phyloP scores from a whole-genome alignment of 2,797 vertebrate species.

The Cetoscarus ocellatus region DNA sequence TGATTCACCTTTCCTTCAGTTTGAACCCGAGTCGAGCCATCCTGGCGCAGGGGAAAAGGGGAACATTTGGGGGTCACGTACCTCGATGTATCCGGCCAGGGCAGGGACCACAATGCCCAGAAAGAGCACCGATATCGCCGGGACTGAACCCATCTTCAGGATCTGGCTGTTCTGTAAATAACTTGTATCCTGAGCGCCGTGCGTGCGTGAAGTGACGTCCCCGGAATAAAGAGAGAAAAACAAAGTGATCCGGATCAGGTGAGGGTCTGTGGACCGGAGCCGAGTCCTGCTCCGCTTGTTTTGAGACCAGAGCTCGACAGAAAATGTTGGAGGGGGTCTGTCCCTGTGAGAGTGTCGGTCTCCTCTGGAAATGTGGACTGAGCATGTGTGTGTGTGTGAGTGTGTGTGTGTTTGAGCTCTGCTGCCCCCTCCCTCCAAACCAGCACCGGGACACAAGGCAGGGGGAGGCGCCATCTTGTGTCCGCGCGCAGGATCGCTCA shows the following conservation, averaged over 20 bases:
- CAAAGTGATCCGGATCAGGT: constrained; percentile 31
- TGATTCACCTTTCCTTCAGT: constrained; percentile 6
- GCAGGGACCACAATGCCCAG: constrained; percentile 87
- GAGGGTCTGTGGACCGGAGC: constrained; percentile 22
- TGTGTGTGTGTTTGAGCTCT: constrained; percentile 33
- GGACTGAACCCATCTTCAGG: constrained; percentile 81
- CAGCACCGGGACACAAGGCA: not conserved
- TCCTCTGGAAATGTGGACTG: constrained; percentile 52
- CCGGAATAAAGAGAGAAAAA: constrained; percentile 21
- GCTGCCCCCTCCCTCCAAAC: constrained; percentile 45
- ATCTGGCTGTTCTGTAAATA: constrained; percentile 56
- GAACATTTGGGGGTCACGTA: constrained; percentile 61
- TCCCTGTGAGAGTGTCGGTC: constrained; percentile 34
- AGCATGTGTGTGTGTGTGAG: constrained; percentile 31
- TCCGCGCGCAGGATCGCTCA: not conserved
- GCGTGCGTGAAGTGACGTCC: constrained; percentile 33
- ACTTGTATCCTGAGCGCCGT: constrained; percentile 64
- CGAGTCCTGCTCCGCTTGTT: constrained; percentile 59
- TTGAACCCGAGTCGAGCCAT: not conserved
- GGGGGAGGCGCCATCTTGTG: constrained; percentile 67
- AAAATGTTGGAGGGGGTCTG: constrained; percentile 40
- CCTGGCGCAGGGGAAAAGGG: not conserved
- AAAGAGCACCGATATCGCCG: constrained; percentile 83
- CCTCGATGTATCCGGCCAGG: constrained; percentile 93
- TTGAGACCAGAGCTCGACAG: constrained; percentile 52